Evolutionary conservation across 2,113 vertebrate species (phyloP).

Genomic region (Monopterus albus): DNA sequence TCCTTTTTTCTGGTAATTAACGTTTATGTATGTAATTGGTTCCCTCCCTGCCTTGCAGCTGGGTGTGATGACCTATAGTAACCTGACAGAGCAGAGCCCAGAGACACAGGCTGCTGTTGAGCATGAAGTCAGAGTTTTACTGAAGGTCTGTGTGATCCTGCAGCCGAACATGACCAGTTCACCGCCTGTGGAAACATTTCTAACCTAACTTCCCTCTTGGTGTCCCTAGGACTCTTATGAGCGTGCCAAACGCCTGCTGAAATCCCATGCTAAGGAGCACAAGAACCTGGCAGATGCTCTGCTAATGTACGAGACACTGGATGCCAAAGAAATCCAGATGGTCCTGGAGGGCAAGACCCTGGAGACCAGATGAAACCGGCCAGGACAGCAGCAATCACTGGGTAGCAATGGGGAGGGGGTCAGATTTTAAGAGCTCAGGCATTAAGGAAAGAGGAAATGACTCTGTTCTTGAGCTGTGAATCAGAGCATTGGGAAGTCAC

Average conservation of each 20-base stretch:
- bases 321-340: slow-evolving; percentile 96
- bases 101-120: slow-evolving; percentile 97
- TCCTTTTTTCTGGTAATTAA: not conserved
- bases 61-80: slow-evolving; percentile 96
- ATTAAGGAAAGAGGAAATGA: not conserved
- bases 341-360: slow-evolving; percentile 94
- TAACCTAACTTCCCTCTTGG: not conserved
- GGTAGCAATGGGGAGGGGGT: slow-evolving; percentile 37
- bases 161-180: not conserved
- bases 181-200: not conserved
- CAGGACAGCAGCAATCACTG: not conserved
- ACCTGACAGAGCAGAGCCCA: slow-evolving; percentile 90
- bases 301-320: slow-evolving; percentile 94
- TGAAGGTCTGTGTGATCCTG: slow-evolving; percentile 83
- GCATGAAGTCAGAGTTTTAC: slow-evolving; percentile 91
- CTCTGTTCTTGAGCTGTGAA: not conserved
- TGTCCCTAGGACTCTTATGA: slow-evolving; percentile 92
- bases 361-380: slow-evolving; percentile 87
- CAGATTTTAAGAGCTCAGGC: slow-evolving; percentile 61
- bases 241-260: slow-evolving; percentile 92
- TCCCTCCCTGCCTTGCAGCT: slow-evolving; percentile 78
- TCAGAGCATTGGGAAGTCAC: not conserved
- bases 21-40: not conserved
- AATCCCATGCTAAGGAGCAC: slow-evolving; percentile 93
- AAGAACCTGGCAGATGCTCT: slow-evolving; percentile 95